These are phyloP conservation scores for Xiphophorus maculatus DNA, from an alignment of 2,113 vertebrate genomes.

Conservation along the genomic window DNA sequence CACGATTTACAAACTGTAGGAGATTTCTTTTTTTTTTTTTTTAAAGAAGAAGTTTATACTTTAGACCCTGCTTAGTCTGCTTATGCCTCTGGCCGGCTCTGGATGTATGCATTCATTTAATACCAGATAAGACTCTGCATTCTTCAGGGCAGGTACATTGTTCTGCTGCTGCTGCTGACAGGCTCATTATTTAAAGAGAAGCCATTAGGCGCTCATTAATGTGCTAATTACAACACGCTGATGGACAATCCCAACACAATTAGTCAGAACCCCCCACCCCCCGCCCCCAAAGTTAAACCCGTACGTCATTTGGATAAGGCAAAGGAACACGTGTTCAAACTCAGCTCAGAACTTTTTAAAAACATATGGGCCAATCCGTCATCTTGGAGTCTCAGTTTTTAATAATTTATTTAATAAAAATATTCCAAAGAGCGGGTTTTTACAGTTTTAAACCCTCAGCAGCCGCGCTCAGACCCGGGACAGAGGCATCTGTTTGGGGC, in stretches of 20 bases:
- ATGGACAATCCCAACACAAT: constrained; percentile 64
- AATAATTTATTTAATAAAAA: constrained; percentile 45
- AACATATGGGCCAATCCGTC: constrained; percentile 29
- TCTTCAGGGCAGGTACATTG: constrained; percentile 65
- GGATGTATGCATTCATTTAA: constrained; percentile 45
- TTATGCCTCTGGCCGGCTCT: not conserved
- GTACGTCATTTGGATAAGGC: constrained; percentile 56
- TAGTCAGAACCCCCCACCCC: constrained; percentile 7
- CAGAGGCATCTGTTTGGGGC: constrained; percentile 93
- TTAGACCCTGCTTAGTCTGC: not conserved
- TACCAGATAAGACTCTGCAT: constrained; percentile 59
- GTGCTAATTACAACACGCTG: constrained; percentile 72
- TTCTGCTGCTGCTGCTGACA: constrained; percentile 52
- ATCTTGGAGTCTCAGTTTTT: constrained; percentile 20
- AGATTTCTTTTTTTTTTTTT: not conserved
- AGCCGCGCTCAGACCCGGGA: constrained; percentile 86
- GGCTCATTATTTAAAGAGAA: constrained; percentile 62
- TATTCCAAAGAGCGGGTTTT: not conserved
- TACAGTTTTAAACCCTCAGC: not conserved
- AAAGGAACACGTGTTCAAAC: not conserved
- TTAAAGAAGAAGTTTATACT: not conserved
- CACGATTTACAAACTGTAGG: not conserved
- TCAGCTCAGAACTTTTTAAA: constrained; percentile 5
- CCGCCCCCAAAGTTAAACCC: not conserved
- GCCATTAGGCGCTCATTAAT: constrained; percentile 70